Evolutionary conservation across 1,140 invertebrate genomes (phyloP).

Genomic region (Mercenaria mercenaria): DNA sequence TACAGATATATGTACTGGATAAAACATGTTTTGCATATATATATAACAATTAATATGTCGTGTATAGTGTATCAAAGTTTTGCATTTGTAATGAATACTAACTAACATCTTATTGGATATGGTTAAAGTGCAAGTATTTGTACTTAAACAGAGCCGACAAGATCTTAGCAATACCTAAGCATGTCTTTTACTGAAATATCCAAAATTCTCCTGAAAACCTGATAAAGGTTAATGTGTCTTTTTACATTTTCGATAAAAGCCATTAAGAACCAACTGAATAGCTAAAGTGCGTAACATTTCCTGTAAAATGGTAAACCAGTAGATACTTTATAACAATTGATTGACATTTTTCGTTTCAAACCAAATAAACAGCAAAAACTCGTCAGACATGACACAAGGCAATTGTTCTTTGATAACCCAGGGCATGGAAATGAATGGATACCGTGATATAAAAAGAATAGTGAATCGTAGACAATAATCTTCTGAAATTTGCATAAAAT

Average conservation of each 20-base stretch:
- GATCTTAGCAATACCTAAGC: too few relatives aligned
- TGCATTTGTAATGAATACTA: too few relatives aligned
- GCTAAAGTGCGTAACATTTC: conserved; percentile 17
- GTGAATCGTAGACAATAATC: conserved; percentile 37
- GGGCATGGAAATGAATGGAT: background rate
- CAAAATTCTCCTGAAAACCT: background rate
- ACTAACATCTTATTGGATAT: too few relatives aligned
- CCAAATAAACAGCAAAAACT: background rate
- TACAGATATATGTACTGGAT: too few relatives aligned
- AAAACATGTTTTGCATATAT: too few relatives aligned
- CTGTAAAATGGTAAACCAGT: conserved; percentile 28
- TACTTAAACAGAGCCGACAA: too few relatives aligned
- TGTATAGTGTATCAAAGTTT: too few relatives aligned
- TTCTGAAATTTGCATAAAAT: conserved; percentile 39
- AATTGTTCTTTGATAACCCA: conserved; percentile 21
- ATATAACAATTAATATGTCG: too few relatives aligned
- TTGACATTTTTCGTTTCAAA: conserved; percentile 26
- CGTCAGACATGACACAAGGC: background rate
- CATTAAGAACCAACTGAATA: background rate
- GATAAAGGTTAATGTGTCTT: background rate
- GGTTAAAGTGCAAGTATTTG: too few relatives aligned
- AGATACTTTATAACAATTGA: background rate
- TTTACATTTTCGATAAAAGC: conserved; percentile 18
- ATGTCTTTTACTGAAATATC: too few relatives aligned
- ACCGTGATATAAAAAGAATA: conserved; percentile 36